These are phyloP conservation scores for Anguilla pacifica DNA, from an alignment of 2,797 vertebrate genomes.

Conservation along the genomic window DNA sequence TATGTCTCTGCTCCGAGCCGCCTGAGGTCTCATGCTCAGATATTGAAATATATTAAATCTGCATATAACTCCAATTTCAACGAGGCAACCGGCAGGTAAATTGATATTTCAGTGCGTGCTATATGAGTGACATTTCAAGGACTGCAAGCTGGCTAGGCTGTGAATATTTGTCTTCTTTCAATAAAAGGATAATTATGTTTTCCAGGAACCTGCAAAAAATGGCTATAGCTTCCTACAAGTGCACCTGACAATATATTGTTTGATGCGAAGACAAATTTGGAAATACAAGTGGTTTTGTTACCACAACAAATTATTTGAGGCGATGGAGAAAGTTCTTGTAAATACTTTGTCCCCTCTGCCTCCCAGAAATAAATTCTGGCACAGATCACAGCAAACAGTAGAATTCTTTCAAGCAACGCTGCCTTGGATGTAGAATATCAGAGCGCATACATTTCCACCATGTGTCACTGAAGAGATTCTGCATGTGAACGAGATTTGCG, in stretches of 20 bases:
- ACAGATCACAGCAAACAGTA: neutral
- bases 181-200: neutral
- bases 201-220: neutral
- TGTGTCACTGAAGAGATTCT: neutral
- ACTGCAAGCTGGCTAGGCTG: neutral
- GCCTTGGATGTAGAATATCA: neutral
- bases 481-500: neutral
- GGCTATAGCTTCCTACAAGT: neutral
- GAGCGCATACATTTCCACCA: neutral
- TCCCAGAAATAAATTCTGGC: neutral
- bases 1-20: neutral
- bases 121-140: neutral
- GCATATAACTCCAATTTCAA: neutral
- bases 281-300: neutral
- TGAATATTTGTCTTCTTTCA: neutral
- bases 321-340: neutral
- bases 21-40: neutral
- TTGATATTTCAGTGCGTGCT: too few species aligned
- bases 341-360: constrained; percentile 3
- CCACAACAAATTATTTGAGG: neutral
- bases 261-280: neutral
- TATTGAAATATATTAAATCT: neutral
- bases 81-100: neutral
- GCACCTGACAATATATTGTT: neutral
- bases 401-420: neutral